These are phyloP conservation scores for Champsocephalus gunnari DNA, from an alignment of 2,797 vertebrate genomes.

Conservation along the genomic window DNA sequence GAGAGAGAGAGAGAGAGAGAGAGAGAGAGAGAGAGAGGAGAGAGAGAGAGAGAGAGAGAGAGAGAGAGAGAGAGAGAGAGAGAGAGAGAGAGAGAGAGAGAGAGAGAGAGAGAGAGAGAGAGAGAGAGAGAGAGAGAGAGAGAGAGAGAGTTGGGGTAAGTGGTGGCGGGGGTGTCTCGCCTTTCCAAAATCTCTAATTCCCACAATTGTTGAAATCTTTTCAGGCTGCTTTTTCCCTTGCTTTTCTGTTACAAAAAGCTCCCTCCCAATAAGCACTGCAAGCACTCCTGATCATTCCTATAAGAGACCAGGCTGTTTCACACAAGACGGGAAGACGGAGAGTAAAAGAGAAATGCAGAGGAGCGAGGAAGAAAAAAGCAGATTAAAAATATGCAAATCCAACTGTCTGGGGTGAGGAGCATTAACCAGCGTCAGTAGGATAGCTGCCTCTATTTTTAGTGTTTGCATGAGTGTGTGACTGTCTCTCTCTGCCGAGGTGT, in stretches of 20 bases:
- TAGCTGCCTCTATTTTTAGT: conserved; percentile 82
- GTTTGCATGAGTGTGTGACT: conserved; percentile 47
- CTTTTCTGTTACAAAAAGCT: conserved; percentile 68
- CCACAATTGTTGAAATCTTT: conserved; percentile 77
- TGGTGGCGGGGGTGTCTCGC: conserved; percentile 53
- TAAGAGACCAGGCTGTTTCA: conserved; percentile 73
- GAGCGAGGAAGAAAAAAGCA: conserved; percentile 45
- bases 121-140: conserved; percentile 61
- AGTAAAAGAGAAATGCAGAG: conserved; percentile 13
- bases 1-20: conserved; percentile 55
- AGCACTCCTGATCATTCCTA: conserved; percentile 71
- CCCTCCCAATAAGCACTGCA: conserved; percentile 63
- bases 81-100: conserved; percentile 23
- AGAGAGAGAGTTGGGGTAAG: conserved; percentile 57
- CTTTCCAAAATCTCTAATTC: conserved; percentile 85
- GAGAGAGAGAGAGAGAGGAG: conserved; percentile 59
- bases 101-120: conserved; percentile 42
- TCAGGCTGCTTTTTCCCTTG: conserved; percentile 66
- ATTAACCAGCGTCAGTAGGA: conserved; percentile 80
- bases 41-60: conserved; percentile 58
- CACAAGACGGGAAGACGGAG: conserved; percentile 45
- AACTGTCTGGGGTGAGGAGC: conserved; percentile 81
- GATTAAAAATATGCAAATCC: conserved; percentile 86
- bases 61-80: conserved; percentile 55
- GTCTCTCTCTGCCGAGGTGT: conserved; percentile 75